Evolutionary conservation across 1,140 invertebrate species (phyloP).

Genomic region (Temnothorax curvispinosus): DNA sequence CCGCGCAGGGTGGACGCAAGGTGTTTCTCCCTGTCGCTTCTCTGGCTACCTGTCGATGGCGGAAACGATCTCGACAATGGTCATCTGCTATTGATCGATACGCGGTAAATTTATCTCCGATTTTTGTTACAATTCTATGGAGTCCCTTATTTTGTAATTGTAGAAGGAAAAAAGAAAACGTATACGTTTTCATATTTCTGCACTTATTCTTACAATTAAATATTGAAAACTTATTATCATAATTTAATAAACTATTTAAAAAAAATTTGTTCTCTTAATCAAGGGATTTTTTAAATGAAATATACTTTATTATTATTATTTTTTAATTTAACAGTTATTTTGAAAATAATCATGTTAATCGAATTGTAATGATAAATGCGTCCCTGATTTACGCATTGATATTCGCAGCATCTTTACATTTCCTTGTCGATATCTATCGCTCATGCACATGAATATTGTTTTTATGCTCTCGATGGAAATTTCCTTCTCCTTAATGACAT

Average conservation of each 20-base stretch:
- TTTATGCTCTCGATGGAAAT: constrained; percentile 20
- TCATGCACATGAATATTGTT: neutral
- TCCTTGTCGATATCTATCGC: constrained; percentile 24
- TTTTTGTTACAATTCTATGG: neutral
- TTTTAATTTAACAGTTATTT: neutral
- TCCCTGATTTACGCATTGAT: neutral
- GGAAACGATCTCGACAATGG: constrained; percentile 21
- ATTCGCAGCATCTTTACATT: constrained; percentile 1
- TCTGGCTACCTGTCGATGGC: neutral
- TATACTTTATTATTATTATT: neutral
- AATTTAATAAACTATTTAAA: neutral
- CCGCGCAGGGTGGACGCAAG: constrained; percentile 70
- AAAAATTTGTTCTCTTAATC: neutral
- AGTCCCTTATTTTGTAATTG: neutral
- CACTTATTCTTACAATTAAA: neutral
- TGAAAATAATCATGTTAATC: neutral
- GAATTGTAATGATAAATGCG: neutral
- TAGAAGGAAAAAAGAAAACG: neutral
- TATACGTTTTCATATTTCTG: neutral
- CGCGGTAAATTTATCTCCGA: neutral
- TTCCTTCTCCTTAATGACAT: constrained; percentile 5
- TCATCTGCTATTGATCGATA: neutral
- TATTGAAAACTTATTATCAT: neutral
- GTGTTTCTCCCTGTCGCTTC: constrained; percentile 59
- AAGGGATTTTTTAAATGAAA: neutral